phyloP scores from a whole-genome alignment of 2,888 invertebrate genomes.

The Cinara cedri region DNA sequence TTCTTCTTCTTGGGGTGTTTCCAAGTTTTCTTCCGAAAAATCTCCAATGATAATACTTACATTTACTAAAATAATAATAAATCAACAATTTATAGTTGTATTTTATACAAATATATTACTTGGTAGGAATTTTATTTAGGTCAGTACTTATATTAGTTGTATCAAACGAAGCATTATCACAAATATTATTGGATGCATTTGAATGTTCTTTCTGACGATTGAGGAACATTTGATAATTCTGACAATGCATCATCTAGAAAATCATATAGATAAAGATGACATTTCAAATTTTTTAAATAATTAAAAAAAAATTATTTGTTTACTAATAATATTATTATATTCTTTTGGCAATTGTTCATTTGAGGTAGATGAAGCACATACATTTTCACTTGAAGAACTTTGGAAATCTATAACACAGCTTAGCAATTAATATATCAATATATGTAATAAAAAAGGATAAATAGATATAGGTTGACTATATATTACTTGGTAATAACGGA shows the following conservation, averaged over 20 bases:
- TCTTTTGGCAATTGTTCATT: background rate
- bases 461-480: background rate
- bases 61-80: background rate
- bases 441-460: background rate
- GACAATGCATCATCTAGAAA: background rate
- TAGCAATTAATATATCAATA: too few species aligned
- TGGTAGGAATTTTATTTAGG: background rate
- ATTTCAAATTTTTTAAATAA: background rate
- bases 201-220: background rate
- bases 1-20: slow-evolving; percentile 3
- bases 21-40: background rate
- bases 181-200: background rate
- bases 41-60: background rate
- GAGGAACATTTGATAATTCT: background rate
- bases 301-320: background rate
- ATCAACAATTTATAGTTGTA: background rate
- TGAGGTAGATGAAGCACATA: background rate
- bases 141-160: background rate
- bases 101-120: background rate
- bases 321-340: background rate
- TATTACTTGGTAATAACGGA: slow-evolving; percentile 6
- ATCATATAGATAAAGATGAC: too few species aligned
- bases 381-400: background rate
- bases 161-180: background rate
- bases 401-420: slow-evolving; percentile 5